Evolutionary conservation across 1,140 invertebrate genomes (phyloP).

Genomic region (Carposina sasakii): DNA sequence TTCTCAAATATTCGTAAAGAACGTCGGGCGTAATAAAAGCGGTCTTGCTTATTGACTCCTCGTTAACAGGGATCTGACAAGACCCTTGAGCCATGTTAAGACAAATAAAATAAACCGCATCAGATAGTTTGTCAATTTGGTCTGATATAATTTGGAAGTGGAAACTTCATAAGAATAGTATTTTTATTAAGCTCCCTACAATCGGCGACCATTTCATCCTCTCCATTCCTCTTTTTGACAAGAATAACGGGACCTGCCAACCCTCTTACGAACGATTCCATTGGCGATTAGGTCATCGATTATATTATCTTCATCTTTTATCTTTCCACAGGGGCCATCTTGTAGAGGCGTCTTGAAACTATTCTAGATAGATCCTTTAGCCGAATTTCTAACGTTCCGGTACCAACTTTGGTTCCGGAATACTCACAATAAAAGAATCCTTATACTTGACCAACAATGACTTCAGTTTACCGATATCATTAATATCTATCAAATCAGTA

Average conservation of each 20-base stretch:
- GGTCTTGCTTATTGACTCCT: constrained; percentile 49
- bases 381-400: constrained; percentile 1
- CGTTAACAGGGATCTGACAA: constrained; percentile 59
- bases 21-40: constrained; percentile 51
- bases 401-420: constrained; percentile 4
- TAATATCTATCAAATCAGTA: constrained; percentile 3
- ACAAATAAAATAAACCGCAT: constrained; percentile 15
- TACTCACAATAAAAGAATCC: background rate
- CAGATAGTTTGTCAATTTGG: constrained; percentile 36
- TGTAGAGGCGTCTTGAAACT: constrained; percentile 4
- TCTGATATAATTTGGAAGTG: constrained; percentile 69
- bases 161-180: constrained; percentile 46
- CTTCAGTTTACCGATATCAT: background rate
- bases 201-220: constrained; percentile 36
- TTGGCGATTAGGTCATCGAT: constrained; percentile 11
- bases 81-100: constrained; percentile 58
- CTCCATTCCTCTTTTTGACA: constrained; percentile 25
- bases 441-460: background rate
- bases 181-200: constrained; percentile 62
- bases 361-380: constrained; percentile 2
- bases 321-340: constrained; percentile 4
- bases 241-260: constrained; percentile 26
- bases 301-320: constrained; percentile 10
- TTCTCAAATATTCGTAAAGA: constrained; percentile 29
- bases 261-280: constrained; percentile 14